These are phyloP conservation scores for Scalopus aquaticus DNA, from an alignment of 2,113 vertebrate genomes.

Conservation along the genomic window DNA sequence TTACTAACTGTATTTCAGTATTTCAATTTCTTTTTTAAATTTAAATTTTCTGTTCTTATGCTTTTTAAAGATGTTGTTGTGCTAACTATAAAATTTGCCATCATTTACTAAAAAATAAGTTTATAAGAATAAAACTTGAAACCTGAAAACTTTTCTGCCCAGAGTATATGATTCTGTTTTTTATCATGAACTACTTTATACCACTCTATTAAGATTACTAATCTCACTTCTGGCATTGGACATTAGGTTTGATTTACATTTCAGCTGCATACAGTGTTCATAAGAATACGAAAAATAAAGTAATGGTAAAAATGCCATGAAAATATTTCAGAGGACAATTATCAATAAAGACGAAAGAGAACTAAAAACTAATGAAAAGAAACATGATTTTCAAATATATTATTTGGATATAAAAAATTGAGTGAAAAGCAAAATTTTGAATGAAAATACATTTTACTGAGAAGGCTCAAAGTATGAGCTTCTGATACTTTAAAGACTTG, in stretches of 20 bases:
- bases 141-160: neutral
- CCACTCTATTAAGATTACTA: slow-evolving; percentile 18
- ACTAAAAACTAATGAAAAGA: neutral
- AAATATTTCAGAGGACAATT: slow-evolving; percentile 18
- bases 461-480: neutral
- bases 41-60: neutral
- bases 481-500: neutral
- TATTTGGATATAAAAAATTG: neutral
- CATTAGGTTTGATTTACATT: neutral
- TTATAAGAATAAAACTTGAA: neutral
- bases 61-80: neutral
- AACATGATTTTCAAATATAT: neutral
- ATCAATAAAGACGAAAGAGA: neutral
- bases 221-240: neutral
- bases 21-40: neutral
- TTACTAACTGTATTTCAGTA: neutral
- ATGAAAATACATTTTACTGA: neutral
- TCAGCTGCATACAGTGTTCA: neutral
- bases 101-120: neutral
- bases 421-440: neutral
- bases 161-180: neutral
- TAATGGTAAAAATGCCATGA: neutral
- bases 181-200: slow-evolving; percentile 29
- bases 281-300: neutral
- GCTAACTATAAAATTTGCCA: neutral